Base-by-base conservation (phyloP, 2,797 vertebrate genomes). In the Helicolenus hilgendorfi region DNA sequence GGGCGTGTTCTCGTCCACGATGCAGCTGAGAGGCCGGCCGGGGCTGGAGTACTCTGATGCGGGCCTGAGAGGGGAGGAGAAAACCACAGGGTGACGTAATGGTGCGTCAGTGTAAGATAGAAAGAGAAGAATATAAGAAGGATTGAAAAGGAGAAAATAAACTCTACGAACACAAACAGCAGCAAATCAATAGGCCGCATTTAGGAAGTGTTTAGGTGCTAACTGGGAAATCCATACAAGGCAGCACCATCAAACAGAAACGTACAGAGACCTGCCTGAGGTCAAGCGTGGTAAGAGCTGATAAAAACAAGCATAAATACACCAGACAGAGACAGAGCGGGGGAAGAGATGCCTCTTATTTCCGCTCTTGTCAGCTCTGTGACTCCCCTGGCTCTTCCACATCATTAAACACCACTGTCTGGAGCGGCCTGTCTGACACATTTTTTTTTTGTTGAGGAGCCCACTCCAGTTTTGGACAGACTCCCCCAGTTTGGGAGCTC, bases 41-140 rank as follows among this genome's bases (percentile, higher is more conserved):
- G 97, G 99, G 92, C 99, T 99, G 83, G 98, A 99, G 96, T 99
- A 99, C 95, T 99, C 99, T 0, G 98, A 99, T 0, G 99, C 99
- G 1, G 99, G 99, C 94, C 99, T 99, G 84, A 55, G 76, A 18
- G n/a, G 8, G 10, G 29, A 55, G 7, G n/a, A 11, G 45, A 53
- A 20, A 53, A 53, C 45, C 45, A 20, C 45, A 53, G 18, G 9
- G n/a, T 33, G 1, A 67, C n/a, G 20, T 22, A 11, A 22, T 14
- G 29, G 36, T 45, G 15, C 35, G 24, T 33, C 45, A 14, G 36
- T 7, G 9, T 20, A 3, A 35, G 27, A 35, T 6, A 31, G 20
- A 67, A 24, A 27, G 18, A 9, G 41, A 3, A 27, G 29, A 11
- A 3, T n/a, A 13, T 56, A 10, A 31, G n/a, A 18, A 2, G 8